A percentile compares a stretch with the other conserved stretches of the same genome.
Evolutionary conservation across 2,113 vertebrate genomes (phyloP).

Genomic region (Cyprinodon tularosa): DNA sequence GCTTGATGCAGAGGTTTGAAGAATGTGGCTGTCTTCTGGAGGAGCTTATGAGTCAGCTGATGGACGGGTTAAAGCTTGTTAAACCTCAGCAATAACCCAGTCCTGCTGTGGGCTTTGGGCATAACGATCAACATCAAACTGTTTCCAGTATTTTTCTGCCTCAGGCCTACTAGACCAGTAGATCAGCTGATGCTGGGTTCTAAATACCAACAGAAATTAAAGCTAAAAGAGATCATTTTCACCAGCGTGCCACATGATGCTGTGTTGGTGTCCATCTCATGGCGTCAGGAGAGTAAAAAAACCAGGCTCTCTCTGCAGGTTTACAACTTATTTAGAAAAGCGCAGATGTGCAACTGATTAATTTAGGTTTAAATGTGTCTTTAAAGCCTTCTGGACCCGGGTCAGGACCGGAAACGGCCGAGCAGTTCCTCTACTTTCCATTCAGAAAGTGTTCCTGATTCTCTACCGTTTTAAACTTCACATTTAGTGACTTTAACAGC

Average conservation of each 20-base stretch:
- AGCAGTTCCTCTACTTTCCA: not conserved
- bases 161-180: too few species aligned
- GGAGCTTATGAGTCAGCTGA: constrained; percentile 41
- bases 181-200: too few species aligned
- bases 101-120: constrained; percentile 10
- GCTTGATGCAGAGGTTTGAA: constrained; percentile 20
- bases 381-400: constrained; percentile 36
- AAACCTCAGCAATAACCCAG: constrained; percentile 11
- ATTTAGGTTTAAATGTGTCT: not conserved
- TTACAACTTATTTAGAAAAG: too few species aligned
- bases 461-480: not conserved
- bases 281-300: too few species aligned
- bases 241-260: too few species aligned
- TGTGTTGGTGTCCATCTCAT: too few species aligned
- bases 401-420: not conserved
- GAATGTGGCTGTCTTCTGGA: constrained; percentile 12
- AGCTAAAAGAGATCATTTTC: too few species aligned
- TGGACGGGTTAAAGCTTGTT: constrained; percentile 3
- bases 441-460: not conserved
- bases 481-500: not conserved
- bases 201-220: too few species aligned
- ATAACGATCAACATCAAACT: constrained; percentile 11
- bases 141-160: not conserved
- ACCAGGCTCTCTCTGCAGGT: too few species aligned
- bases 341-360: too few species aligned